phyloP scores from a whole-genome alignment of 1,140 invertebrate species.

The Apis laboriosa region DNA sequence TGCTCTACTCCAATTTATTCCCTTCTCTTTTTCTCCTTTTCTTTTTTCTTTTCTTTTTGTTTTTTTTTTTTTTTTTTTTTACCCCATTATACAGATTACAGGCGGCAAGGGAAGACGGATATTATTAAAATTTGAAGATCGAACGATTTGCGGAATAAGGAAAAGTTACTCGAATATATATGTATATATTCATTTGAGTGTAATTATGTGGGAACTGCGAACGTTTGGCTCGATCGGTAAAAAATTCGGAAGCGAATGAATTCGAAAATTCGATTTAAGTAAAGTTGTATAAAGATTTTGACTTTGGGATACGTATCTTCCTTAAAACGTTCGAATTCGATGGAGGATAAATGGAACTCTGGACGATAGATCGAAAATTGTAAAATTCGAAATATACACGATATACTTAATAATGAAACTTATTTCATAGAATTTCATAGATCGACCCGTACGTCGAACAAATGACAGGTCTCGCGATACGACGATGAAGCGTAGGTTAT shows the following conservation, averaged over 20 bases:
- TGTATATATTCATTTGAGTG: too few relatives aligned
- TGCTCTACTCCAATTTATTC: not conserved
- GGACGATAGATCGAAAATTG: too few relatives aligned
- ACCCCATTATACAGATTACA: too few relatives aligned
- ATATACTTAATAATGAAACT: too few relatives aligned
- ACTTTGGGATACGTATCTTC: not conserved
- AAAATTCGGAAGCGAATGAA: not conserved
- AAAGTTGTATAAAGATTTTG: not conserved
- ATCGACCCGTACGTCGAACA: not conserved
- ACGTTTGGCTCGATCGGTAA: not conserved
- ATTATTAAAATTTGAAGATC: constrained; percentile 1
- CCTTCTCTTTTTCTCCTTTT: too few relatives aligned
- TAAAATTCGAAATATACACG: too few relatives aligned
- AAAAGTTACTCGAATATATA: not conserved
- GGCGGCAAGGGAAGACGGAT: too few relatives aligned
- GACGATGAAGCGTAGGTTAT: constrained; percentile 1
- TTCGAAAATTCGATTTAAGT: not conserved
- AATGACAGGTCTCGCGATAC: not conserved
- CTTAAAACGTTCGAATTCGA: too few relatives aligned
- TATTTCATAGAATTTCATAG: not conserved
- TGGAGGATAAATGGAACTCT: too few relatives aligned
- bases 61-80: too few relatives aligned
- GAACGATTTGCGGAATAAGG: not conserved
- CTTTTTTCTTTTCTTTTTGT: too few relatives aligned
- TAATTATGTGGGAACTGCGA: too few relatives aligned